phyloP scores from a whole-genome alignment of 30 jellyfish, hydroid and myxozoan genomes.

The Sanderia malayensis region DNA sequence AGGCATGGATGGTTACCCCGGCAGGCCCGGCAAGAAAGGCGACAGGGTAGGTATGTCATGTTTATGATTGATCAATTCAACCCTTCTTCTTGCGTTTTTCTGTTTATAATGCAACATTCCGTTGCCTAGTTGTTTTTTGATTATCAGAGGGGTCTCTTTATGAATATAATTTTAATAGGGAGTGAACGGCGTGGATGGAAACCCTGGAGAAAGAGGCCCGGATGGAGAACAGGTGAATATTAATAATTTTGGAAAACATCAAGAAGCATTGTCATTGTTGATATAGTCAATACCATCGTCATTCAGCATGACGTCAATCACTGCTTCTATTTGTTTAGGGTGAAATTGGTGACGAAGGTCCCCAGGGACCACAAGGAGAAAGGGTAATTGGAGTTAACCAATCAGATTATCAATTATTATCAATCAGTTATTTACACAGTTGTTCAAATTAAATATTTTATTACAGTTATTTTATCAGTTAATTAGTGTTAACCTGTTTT shows the following conservation, averaged over 20 bases:
- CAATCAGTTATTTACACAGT: neutral
- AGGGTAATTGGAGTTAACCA: neutral
- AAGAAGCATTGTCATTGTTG: too few relatives aligned
- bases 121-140: too few relatives aligned
- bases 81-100: neutral
- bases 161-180: too few relatives aligned
- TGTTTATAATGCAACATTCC: too few relatives aligned
- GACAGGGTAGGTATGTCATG: constrained; percentile 75
- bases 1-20: constrained; percentile 63
- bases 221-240: constrained; percentile 72
- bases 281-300: too few relatives aligned
- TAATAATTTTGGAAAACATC: too few relatives aligned
- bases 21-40: constrained; percentile 71
- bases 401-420: neutral
- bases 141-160: too few relatives aligned
- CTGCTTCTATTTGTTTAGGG: too few relatives aligned
- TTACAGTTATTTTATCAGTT: neutral
- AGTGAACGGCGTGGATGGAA: constrained; percentile 57
- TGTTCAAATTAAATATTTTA: neutral
- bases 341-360: constrained; percentile 31
- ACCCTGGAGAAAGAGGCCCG: constrained; percentile 70
- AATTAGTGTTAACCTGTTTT: neutral
- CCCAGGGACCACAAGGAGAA: constrained; percentile 23
- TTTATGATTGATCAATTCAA: too few relatives aligned
- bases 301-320: too few relatives aligned